A percentile compares a stretch with the other conserved stretches of the same genome.
These are phyloP conservation scores for Darevskia mixta DNA, from an alignment of 2,797 vertebrate species.

Conservation along the genomic window DNA sequence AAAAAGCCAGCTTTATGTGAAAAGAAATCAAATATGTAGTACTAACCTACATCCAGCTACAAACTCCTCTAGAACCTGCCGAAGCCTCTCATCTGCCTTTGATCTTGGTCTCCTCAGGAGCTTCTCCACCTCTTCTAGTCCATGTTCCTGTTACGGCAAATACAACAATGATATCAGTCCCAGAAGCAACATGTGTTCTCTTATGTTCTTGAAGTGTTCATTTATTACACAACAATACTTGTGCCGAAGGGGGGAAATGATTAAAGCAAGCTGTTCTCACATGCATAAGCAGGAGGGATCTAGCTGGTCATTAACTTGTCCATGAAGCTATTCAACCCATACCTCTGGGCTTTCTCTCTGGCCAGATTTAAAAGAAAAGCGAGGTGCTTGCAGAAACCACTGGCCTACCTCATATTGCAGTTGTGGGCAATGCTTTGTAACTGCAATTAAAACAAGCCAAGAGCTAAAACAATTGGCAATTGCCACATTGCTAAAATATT, in stretches of 20 bases:
- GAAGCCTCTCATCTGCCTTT: conserved; percentile 82
- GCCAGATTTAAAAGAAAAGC: too few species aligned
- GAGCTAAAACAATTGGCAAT: neutral
- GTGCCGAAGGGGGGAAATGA: too few species aligned
- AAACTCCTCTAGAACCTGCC: conserved; percentile 88
- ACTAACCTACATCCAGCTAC: conserved; percentile 90
- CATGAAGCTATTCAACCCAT: too few species aligned
- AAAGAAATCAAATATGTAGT: neutral
- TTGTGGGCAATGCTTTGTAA: too few species aligned
- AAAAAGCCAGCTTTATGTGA: neutral
- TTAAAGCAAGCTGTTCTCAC: too few species aligned
- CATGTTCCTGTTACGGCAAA: conserved; percentile 81
- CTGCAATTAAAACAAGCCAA: neutral
- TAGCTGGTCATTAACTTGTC: too few species aligned
- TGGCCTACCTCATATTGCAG: too few species aligned
- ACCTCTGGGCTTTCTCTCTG: too few species aligned
- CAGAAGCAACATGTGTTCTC: neutral
- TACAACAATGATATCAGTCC: neutral
- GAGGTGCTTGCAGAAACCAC: too few species aligned
- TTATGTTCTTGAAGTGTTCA: neutral
- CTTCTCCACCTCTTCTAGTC: conserved; percentile 87
- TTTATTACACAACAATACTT: neutral
- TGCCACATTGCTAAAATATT: neutral
- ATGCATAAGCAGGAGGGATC: too few species aligned
- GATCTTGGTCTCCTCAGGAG: conserved; percentile 83